Evolutionary conservation across 2,797 vertebrate genomes (phyloP), one percentile per base, ranked within the genome.

Genomic region (Trachurus trachurus): DNA sequence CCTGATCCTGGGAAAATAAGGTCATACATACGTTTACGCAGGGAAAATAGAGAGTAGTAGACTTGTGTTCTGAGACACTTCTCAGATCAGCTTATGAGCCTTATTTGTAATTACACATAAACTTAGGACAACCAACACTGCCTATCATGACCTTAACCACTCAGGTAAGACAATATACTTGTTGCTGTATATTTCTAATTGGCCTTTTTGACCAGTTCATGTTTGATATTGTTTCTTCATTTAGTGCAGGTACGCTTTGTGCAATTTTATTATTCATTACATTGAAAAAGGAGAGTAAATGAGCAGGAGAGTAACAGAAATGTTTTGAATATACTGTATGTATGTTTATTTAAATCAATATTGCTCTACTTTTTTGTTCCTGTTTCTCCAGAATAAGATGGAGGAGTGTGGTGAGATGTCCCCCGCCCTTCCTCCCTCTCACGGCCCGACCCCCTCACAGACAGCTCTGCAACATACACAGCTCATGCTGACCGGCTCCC

Each of bases 401-500:
- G 97, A 97, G 85, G 96, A 97, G 42, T 94, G 96, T 89, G 90
- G 94, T 66, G 94, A 96, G 39, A 96, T 96, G 92, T 94, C 95
- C 81, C 96, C 95, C 9, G 94, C 93, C 66, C 95, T 94, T 66
- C 94, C 93, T 50, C 90, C 90, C 37, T 91, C 92, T 57, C 95
- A 95, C 29, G 89, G 90, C 53, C 94, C 93, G 50, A 90, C 93
- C 47, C 95, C 95, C 11, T 94, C 96, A 76, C 97, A 97, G 93
- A 95, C 96, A 3, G 94, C 96, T 66, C 95, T 97, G 84, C 95
- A 97, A 84, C 97, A 97, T 71, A 96, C 97, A 76, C 97, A 97
- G 91, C 97, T 98, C 87, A 98, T 98, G 96, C 91, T 98, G 90
- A 97, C 97, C 0, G 95, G 97, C 89, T 96, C 96, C 86, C 97